These are phyloP conservation scores for Amorpha juglandis DNA, from an alignment of 2,888 invertebrate species.

Conservation along the genomic window DNA sequence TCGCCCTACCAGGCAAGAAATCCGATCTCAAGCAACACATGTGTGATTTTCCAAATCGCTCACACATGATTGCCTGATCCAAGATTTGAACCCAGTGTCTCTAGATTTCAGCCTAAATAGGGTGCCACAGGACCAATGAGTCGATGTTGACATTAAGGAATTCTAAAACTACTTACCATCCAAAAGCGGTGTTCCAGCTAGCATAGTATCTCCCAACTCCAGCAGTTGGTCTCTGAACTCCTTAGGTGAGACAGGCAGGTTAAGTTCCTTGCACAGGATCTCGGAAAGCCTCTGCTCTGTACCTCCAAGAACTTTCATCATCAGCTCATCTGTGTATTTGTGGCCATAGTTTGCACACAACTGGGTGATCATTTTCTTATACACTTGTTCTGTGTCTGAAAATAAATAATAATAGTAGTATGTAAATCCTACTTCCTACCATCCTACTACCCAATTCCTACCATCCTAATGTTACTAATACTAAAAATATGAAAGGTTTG, in stretches of 20 bases:
- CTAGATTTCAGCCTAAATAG: no score
- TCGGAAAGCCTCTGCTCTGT: conserved; percentile 88
- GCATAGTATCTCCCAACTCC: conserved; percentile 83
- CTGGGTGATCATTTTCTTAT: conserved; percentile 88
- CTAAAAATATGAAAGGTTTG: no score
- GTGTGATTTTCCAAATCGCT: no score
- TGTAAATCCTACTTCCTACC: no score
- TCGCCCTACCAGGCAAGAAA: no score
- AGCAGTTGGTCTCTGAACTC: conserved; percentile 87
- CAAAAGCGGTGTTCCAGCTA: conserved; percentile 86
- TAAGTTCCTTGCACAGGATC: conserved; percentile 87
- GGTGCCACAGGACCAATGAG: no score
- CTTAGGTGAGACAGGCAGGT: conserved; percentile 87
- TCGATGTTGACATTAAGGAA: no score
- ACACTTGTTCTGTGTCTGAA: conserved; percentile 92
- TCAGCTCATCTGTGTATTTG: conserved; percentile 90
- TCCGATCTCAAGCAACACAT: no score
- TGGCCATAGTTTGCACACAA: conserved; percentile 90
- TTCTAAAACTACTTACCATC: conserved; percentile 83
- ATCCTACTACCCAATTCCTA: no score
- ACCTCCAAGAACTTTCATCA: conserved; percentile 90
- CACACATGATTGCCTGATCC: no score
- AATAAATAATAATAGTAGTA: conserved; percentile 34
- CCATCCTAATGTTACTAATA: no score
- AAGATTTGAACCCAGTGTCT: no score